Conservation (phyloP, 2,113 vertebrate species). For the Rhinopithecus roxellana region DNA sequence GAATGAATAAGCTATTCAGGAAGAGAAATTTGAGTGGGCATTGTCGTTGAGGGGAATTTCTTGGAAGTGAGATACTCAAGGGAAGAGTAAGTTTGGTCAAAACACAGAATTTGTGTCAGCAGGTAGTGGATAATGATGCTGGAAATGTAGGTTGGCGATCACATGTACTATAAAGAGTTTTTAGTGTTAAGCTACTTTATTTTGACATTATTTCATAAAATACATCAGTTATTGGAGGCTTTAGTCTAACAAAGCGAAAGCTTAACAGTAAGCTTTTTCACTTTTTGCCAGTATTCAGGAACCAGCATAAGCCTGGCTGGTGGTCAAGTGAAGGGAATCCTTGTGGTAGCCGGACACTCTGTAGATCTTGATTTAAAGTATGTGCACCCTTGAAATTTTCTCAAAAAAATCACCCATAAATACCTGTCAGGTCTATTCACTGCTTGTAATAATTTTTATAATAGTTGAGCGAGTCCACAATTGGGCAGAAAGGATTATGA, state of each 20-base stretch:
- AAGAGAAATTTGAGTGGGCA: neutral
- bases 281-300: neutral
- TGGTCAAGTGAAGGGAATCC: neutral
- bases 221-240: neutral
- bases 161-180: neutral
- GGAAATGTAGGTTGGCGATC: neutral
- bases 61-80: neutral
- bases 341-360: neutral
- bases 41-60: neutral
- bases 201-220: constrained; percentile 39
- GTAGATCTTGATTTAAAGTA: neutral
- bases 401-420: neutral
- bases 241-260: neutral
- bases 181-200: neutral
- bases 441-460: neutral
- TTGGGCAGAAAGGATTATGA: neutral
- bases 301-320: neutral
- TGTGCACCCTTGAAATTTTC: neutral
- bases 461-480: neutral
- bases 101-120: neutral
- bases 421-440: neutral
- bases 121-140: neutral
- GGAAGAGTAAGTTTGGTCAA: neutral
- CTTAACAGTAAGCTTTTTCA: neutral
- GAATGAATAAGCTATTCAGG: neutral